Base-by-base conservation (phyloP, 2,113 vertebrate species). In the Anseranas semipalmata region DNA sequence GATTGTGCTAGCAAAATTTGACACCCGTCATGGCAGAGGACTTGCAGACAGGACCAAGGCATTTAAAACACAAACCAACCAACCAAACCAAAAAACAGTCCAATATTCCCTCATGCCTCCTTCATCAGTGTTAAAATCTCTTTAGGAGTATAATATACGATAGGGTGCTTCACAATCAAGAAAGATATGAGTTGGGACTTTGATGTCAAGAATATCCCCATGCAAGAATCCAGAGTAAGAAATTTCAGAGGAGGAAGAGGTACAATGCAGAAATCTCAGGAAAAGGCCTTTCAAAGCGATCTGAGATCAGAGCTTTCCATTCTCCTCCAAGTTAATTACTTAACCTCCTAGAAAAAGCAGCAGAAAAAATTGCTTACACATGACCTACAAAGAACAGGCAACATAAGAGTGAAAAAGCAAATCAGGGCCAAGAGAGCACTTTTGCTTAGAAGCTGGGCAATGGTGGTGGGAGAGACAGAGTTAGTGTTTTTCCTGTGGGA, bases 281-380 rank as follows among this genome's bases (percentile, higher is more conserved):
- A 56, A 96, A 95, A 60, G n/a, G 80, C 84, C 81, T 89, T 95
- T 94, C 74, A 95, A 91, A 91, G 87, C 25, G 67, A 93, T 67
- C 73, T 1, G 0, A 94, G 87, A 96, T 92, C 94, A 93, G 89
- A 96, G 86, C 70, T 96, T 96, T 63, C 94, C 58, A 79, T 95
- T 94, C 89, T 87, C 74, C 66, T 87, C 89, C 58, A 85, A 93
- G 71, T 94, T 95, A 96, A 97, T 95, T 95, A 94, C 93, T 96
- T 85, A 95, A 89, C 81, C 89, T 91, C 84, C 74, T 52, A 87
- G 91, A 93, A 95, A 93, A 95, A 92, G 86, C 84, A 82, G 81
- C 62, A 95, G 87, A 82, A 92, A 86, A 94, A 94, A 91, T 55
- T 91, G 87, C 87, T 94, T 95, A 92, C 94, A 79, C 81, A 85